Conservation (phyloP, 2,888 invertebrate genomes). For the Caenorhabditis sp. region DNA sequence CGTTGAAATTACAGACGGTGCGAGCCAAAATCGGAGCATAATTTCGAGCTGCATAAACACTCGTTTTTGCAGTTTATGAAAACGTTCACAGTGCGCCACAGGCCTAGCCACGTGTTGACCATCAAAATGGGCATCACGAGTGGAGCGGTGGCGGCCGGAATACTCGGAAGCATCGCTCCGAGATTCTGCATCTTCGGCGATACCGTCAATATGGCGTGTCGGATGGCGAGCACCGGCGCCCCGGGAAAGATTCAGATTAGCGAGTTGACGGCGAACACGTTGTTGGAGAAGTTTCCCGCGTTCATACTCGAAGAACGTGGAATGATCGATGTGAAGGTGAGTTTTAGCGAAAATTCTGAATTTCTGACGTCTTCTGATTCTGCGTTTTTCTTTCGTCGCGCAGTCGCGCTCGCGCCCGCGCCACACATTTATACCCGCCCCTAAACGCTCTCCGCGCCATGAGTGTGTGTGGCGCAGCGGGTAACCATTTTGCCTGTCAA, state of each 20-base stretch:
- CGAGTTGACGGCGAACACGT: constrained; percentile 44
- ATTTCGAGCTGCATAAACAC: background rate
- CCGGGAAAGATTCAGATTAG: constrained; percentile 66
- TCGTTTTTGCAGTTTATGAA: constrained; percentile 44
- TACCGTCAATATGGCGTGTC: constrained; percentile 67
- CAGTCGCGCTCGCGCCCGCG: too few species aligned
- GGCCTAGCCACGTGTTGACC: constrained; percentile 52
- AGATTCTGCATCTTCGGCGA: constrained; percentile 70
- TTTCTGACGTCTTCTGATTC: too few species aligned
- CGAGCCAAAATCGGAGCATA: background rate
- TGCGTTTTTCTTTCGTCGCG: too few species aligned
- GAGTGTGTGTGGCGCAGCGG: too few species aligned
- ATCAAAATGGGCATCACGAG: constrained; percentile 64
- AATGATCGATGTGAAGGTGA: constrained; percentile 63
- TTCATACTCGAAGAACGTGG: constrained; percentile 63
- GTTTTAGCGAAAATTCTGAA: background rate
- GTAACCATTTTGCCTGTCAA: too few species aligned
- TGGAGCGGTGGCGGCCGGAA: constrained; percentile 67
- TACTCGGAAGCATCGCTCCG: constrained; percentile 66
- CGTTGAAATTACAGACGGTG: constrained; percentile 60
- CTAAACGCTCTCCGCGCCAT: too few species aligned
- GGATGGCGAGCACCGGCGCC: constrained; percentile 61
- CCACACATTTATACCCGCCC: too few species aligned
- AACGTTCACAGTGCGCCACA: constrained; percentile 59
- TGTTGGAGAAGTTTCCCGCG: constrained; percentile 53